Evolutionary conservation across 2,888 invertebrate species (phyloP), one percentile per base, ranked within the genome.

Genomic region (Deilephila porcellus): DNA sequence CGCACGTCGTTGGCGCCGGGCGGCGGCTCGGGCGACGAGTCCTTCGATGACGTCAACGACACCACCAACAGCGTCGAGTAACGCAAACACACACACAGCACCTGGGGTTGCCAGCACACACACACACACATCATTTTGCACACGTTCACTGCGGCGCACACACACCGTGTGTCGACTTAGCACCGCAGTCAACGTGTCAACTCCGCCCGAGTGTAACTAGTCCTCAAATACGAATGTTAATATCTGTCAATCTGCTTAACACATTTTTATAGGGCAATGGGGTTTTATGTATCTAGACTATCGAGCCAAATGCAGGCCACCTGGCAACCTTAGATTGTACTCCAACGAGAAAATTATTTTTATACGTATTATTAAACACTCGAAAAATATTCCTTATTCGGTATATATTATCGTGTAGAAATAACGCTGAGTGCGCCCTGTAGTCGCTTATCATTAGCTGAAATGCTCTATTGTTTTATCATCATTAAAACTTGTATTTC

Each of bases 21-120:
- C 87, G 95, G 91, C 79, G 97, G 96, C 79, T 97, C 97, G 64
- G 97, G 97, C 11, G 97, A 97, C 90, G 97, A 97, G 90, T 97
- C 97, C 75, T 95, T 96, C 86, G 96, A 97, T 80, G 97, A 97
- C 91, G 96, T 90, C 86, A 95, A 97, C 90, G 97, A 97, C 87
- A 96, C 97, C 83, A 95, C 96, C 90, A 97, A 97, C 89, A 97
- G 96, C 85, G 97, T 97, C 84, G 97, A 97, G 85, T 94, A 88
- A 84, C 76, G 60, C 52, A 59, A 5, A 34, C 37, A 52, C 29
- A 29, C 67, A 45, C 67, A 52, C 67, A 17, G 11, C 25, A 4
- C 67, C 45, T 52, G 45, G 52, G 67, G 67, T 25, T 67, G 67
- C 67, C 67, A 52, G 52, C 11, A 6, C 20, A 5, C 25, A 11